These are phyloP conservation scores for Spodoptera littoralis DNA, from an alignment of 2,888 invertebrate genomes.

Conservation along the genomic window DNA sequence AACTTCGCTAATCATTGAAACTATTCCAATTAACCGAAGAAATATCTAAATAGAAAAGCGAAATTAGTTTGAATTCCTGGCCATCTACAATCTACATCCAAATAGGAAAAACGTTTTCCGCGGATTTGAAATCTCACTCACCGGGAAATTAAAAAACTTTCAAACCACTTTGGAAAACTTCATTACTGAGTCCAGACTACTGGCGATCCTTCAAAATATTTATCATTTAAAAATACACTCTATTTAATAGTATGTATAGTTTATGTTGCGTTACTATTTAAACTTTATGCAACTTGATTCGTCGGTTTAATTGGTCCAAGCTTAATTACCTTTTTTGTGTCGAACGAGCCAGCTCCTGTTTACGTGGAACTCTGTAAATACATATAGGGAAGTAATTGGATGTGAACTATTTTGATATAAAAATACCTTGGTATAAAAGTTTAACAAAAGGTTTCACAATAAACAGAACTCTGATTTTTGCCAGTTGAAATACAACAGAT, in stretches of 20 bases:
- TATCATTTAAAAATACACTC: slow-evolving; percentile 20
- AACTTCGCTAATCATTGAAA: slow-evolving; percentile 38
- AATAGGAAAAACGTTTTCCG: slow-evolving; percentile 55
- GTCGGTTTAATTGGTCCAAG: slow-evolving; percentile 43
- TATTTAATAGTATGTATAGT: slow-evolving; percentile 18
- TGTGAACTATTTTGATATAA: background rate
- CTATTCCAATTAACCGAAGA: slow-evolving; percentile 50
- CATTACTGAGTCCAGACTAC: slow-evolving; percentile 59
- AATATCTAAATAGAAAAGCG: slow-evolving; percentile 49
- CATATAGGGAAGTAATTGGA: slow-evolving; percentile 24
- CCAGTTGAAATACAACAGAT: no score
- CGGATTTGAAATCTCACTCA: slow-evolving; percentile 61
- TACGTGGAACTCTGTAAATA: slow-evolving; percentile 11
- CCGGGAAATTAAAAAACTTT: slow-evolving; percentile 73
- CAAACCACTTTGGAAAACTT: slow-evolving; percentile 52
- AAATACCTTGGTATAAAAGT: background rate
- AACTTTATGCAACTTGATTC: slow-evolving; percentile 37
- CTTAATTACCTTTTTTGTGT: slow-evolving; percentile 44
- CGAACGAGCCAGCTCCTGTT: slow-evolving; percentile 9
- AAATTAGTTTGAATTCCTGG: slow-evolving; percentile 45
- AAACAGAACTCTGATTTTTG: no score
- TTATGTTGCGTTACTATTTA: slow-evolving; percentile 29
- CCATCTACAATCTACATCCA: slow-evolving; percentile 49
- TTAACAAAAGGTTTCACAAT: no score
- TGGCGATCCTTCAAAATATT: slow-evolving; percentile 47